Conservation (phyloP, 2,113 vertebrate species). For the Oryzias javanicus region DNA sequence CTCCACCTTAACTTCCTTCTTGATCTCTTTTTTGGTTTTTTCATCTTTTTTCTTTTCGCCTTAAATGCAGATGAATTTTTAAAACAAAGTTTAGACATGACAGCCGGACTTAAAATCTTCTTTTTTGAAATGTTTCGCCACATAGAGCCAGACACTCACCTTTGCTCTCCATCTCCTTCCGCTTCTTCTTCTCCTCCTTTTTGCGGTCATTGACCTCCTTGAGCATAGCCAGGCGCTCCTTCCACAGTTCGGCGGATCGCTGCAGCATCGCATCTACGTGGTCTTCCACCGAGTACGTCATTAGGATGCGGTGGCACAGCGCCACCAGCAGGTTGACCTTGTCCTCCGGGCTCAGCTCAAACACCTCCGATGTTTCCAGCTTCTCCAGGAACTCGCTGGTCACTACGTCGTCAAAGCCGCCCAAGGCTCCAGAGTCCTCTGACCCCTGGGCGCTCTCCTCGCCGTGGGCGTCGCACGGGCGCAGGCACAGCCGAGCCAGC, state of each 20-base stretch:
- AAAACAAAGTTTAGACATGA: no score
- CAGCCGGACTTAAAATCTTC: no score
- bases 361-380: constrained; percentile 90
- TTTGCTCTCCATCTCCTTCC: constrained; percentile 89
- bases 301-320: constrained; percentile 93
- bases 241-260: constrained; percentile 89
- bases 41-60: constrained; percentile 80
- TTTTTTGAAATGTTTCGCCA: no score
- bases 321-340: constrained; percentile 89
- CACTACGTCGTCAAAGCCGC: constrained; percentile 86
- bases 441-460: constrained; percentile 83
- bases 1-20: constrained; percentile 74
- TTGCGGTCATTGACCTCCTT: constrained; percentile 95
- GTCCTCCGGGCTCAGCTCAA: constrained; percentile 89
- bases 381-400: constrained; percentile 91
- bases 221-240: constrained; percentile 88
- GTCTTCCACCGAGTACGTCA: constrained; percentile 96
- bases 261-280: constrained; percentile 92
- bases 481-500: constrained; percentile 89
- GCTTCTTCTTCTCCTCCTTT: constrained; percentile 86
- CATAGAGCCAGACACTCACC: constrained; percentile 43
- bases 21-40: constrained; percentile 50
- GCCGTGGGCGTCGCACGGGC: constrained; percentile 86
- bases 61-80: neutral
- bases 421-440: constrained; percentile 74